Conservation (phyloP, 2,797 vertebrate genomes). For the Aplochiton taeniatus region DNA sequence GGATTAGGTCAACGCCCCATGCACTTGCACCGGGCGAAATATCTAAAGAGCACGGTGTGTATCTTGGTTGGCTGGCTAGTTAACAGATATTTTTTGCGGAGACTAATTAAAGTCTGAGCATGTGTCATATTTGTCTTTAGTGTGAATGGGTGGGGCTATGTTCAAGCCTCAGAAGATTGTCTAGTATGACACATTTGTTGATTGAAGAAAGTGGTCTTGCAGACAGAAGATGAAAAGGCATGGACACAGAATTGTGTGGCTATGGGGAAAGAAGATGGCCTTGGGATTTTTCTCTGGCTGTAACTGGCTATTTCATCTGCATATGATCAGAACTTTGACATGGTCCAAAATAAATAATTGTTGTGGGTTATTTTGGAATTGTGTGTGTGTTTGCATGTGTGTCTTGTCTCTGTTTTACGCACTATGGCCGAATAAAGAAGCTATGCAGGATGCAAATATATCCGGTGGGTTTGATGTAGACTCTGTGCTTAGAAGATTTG, state of each 20-base stretch:
- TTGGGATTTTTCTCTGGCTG: neutral
- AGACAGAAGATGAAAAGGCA: no score
- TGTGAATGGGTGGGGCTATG: no score
- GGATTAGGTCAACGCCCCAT: constrained; percentile 52
- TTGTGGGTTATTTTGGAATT: neutral
- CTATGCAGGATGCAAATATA: neutral
- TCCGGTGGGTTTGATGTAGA: constrained; percentile 1
- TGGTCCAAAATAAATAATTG: neutral
- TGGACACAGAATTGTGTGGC: no score
- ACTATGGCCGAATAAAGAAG: neutral
- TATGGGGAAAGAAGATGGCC: no score
- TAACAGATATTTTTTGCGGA: no score
- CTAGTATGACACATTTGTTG: no score
- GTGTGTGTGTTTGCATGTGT: neutral
- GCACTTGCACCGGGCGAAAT: constrained; percentile 20
- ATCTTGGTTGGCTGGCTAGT: no score
- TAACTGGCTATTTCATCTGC: neutral
- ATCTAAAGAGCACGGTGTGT: no score
- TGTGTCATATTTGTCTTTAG: no score
- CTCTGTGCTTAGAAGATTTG: constrained; percentile 4
- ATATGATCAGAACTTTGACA: neutral
- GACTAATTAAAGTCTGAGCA: no score
- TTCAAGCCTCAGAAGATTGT: no score
- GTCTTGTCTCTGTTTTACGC: neutral
- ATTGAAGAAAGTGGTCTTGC: no score